Evolutionary conservation across 1,140 invertebrate species (phyloP), one percentile per base, ranked within the genome.

Genomic region (Eufriesea mexicana): DNA sequence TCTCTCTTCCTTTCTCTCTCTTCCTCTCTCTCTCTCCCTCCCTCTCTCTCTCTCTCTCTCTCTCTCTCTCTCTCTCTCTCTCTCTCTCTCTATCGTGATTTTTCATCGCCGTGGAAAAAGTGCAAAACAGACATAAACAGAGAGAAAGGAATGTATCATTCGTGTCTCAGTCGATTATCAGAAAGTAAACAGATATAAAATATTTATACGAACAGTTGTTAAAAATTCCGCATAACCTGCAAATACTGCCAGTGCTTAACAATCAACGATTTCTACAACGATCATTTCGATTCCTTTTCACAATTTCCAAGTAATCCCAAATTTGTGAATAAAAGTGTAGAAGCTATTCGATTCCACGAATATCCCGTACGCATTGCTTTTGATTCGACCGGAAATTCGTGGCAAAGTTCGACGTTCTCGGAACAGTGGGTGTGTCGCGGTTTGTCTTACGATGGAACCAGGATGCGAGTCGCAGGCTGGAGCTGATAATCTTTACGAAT

Each of bases 371-470:
- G 9, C 18, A 42, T 61, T 51, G 42, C 51, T 67, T 76, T 54
- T 55, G 66, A 64, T 51, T 73, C 57, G 59, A 35, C 68, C 70
- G 75, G 66, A 87, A 84, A 70, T 62, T 64, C 47, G 84, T 47
- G 47, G 55, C 66, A 57, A 74, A 70, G 86, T 88, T 87, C 85
- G 82, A 79, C 85, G 80, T 86, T 79, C 84, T 86, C 72, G 81
- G 71, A 86, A 86, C 25, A 84, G 85, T 88, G 83, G 86, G 86
- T 88, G 86, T 87, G 86, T 80, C 86, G 81, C 28, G 55, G 42
- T 71, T 71, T 61, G 68, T 68, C 49, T 61, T 78, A 25, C 71
- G 49, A 89, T 89, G 87, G 87, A 89, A 75, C 66, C 79, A 67
- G 76, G 59, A 72, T 64, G 72, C 55, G 66, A 78, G 28, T 78